A percentile compares a stretch with the other conserved stretches of the same genome.
Evolutionary conservation across 2,113 vertebrate species (phyloP).

Genomic region (Meles meles): DNA sequence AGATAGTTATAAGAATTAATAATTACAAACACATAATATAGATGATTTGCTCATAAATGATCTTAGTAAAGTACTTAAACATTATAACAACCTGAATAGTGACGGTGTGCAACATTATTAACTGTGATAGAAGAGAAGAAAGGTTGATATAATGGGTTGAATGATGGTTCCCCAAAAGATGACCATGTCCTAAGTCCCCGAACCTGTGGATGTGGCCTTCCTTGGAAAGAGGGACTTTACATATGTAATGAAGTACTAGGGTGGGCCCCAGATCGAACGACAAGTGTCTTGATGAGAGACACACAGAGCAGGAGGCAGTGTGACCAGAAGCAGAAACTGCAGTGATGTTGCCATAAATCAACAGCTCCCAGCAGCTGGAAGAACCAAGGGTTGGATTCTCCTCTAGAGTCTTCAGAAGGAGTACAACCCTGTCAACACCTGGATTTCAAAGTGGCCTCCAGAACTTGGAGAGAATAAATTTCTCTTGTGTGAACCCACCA

Average conservation of each 20-base stretch:
- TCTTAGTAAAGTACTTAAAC: background rate
- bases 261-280: background rate
- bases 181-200: background rate
- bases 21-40: background rate
- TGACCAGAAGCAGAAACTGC: background rate
- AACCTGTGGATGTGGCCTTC: background rate
- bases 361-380: background rate
- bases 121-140: background rate
- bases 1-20: background rate
- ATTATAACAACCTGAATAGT: background rate
- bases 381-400: background rate
- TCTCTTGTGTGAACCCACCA: background rate
- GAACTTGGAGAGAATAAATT: background rate
- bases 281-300: background rate
- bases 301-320: background rate
- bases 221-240: background rate
- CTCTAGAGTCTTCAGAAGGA: background rate
- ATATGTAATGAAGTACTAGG: background rate
- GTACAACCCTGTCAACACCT: background rate
- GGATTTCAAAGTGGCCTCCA: background rate
- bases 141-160: background rate
- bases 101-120: background rate
- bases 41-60: background rate
- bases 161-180: background rate
- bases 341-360: background rate